Evolutionary conservation across 1,140 invertebrate species (phyloP), one percentile per base, ranked within the genome.

Genomic region (Protaetia brevitarsis): DNA sequence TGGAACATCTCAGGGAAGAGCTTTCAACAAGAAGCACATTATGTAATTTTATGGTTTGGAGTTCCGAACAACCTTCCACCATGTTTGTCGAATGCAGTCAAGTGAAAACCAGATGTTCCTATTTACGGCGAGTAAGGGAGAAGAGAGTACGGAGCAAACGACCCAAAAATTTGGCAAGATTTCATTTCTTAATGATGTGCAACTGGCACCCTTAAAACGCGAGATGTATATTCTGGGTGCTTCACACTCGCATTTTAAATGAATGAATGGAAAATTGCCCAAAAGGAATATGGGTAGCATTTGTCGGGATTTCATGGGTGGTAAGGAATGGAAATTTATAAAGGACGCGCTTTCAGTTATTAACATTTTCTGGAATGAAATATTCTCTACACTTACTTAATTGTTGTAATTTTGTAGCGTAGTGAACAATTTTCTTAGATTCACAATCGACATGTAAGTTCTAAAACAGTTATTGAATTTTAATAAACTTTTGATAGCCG

Each of bases 21-120:
- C n/a, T n/a, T n/a, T n/a, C 13, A 34, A 34, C 31, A n/a, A n/a
- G 8, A 5, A 34, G 13, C 2, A n/a, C 31, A n/a, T 34, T 34
- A 34, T 34, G 8, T 34, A 34, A 34, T 34, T n/a, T 34, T 34
- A 34, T n/a, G 31, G 13, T n/a, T 34, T 1, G 13, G 13, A 34
- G 8, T 2, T n/a, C 13, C 13, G 2, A n/a, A 34, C 8, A 34
- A 34, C 13, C 31, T 34, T 34, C 13, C 4, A 63, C 63, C 41
- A 51, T 34, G 41, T 51, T 64, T 30, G 57, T 13, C 34, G 63
- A n/a, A n/a, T 34, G 31, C 13, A 34, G 31, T n/a, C 31, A 34
- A 34, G 8, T 34, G 31, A 34, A 34, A 34, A 34, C 8, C 31
- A 34, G 31, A 34, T 34, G 31, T 34, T 34, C n/a, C 8, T 34